Base-by-base conservation (phyloP, 1,140 invertebrate species). In the Drosophila navojoa region DNA sequence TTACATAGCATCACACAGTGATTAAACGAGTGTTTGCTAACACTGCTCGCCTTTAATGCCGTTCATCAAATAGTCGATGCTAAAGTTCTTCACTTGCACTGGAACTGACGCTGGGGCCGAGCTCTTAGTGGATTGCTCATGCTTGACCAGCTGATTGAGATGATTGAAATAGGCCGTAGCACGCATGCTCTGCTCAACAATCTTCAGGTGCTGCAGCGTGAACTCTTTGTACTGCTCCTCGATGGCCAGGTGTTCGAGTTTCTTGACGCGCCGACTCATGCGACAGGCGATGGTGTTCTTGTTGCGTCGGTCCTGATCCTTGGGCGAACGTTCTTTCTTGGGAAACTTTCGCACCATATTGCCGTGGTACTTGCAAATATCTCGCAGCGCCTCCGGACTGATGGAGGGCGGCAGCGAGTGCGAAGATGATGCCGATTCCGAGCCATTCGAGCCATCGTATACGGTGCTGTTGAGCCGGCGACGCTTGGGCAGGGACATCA, bases 341-440 rank as follows among this genome's bases (percentile, higher is more conserved):
- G 90, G 90, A 32, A 91, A 91, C 11, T 81, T 79, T 0, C 90
- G 40, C n/a, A 91, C 90, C 90, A 91, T 91, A 22, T 91, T 91
- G 2, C 71, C 77, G 22, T 91, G 84, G 38, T 90, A 91, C 19
- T 91, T 90, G 44, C 86, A 91, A 44, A 91, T 90, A 25, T 90
- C 76, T 15, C 69, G 67, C 22, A 91, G 50, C 5, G 81, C 72
- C 13, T 78, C 81, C 5, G 76, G 57, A 6, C 58, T 80, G 5
- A 91, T 81, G 5, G 47, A 38, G 10, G 32, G 58, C 40, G 76
- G 16, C 7, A 63, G 19, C 2, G 77, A 79, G 11, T 59, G 52
- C 10, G 57, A 61, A 3, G 76, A 74, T 1, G 81, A 84, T 6
- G 62, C 47, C 1, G 77, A 70, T 6, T 81, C 71, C 0, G 72